These are phyloP conservation scores for Zophobas morio DNA, from an alignment of 1,140 invertebrate species.

Conservation along the genomic window DNA sequence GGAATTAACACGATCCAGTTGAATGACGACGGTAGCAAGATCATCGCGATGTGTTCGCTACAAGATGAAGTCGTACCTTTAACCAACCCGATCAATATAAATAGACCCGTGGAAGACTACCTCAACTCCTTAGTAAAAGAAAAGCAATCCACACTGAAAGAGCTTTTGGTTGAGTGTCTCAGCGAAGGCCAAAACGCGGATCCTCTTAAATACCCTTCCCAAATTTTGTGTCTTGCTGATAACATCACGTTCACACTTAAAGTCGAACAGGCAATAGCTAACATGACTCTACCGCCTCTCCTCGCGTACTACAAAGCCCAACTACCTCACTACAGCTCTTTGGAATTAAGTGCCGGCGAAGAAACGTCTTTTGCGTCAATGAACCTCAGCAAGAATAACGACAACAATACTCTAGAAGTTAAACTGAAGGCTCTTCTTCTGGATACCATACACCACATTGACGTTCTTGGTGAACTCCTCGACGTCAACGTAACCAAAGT, in stretches of 20 bases:
- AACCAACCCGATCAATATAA: slow-evolving; percentile 81
- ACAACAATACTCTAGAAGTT: slow-evolving; percentile 70
- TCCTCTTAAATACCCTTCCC: slow-evolving; percentile 86
- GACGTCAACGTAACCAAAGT: slow-evolving; percentile 75
- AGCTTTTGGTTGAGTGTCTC: slow-evolving; percentile 80
- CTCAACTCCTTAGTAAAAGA: slow-evolving; percentile 83
- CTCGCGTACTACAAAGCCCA: slow-evolving; percentile 69
- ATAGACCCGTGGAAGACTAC: slow-evolving; percentile 90
- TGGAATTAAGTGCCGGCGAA: slow-evolving; percentile 67
- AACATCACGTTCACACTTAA: slow-evolving; percentile 86
- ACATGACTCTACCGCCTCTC: slow-evolving; percentile 74
- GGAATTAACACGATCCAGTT: slow-evolving; percentile 86
- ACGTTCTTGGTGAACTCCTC: slow-evolving; percentile 85
- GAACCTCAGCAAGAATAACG: slow-evolving; percentile 25
- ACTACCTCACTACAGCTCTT: slow-evolving; percentile 76
- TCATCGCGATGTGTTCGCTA: slow-evolving; percentile 83
- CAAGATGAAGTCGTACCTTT: slow-evolving; percentile 90
- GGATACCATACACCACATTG: slow-evolving; percentile 93
- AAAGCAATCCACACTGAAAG: slow-evolving; percentile 85
- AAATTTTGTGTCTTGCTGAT: slow-evolving; percentile 83
- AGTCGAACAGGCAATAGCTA: slow-evolving; percentile 85
- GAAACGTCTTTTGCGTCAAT: slow-evolving; percentile 59
- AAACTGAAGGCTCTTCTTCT: slow-evolving; percentile 86
- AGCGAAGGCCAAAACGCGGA: slow-evolving; percentile 75
- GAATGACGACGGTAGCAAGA: slow-evolving; percentile 75